Evolutionary conservation across 2,797 vertebrate genomes (phyloP).

Genomic region (Enteromius argenteus): DNA sequence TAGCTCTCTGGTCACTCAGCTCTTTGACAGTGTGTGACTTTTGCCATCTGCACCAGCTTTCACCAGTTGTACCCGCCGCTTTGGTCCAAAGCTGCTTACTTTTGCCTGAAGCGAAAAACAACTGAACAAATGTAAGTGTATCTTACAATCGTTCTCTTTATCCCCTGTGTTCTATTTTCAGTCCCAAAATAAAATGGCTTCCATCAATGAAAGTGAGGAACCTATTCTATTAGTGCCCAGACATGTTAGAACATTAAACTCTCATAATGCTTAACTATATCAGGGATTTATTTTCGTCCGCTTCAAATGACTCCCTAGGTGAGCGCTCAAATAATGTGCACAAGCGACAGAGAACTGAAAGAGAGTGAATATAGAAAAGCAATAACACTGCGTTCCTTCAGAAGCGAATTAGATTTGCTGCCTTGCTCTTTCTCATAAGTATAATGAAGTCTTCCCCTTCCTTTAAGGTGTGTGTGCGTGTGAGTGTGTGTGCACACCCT

Average conservation of each 20-base stretch:
- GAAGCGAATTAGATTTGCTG: constrained; percentile 75
- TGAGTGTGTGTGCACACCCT: background rate
- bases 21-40: constrained; percentile 15
- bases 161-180: constrained; percentile 52
- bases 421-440: constrained; percentile 73
- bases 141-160: constrained; percentile 34
- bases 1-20: constrained; percentile 14
- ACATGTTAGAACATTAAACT: constrained; percentile 76
- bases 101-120: constrained; percentile 27
- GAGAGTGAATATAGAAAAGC: constrained; percentile 69
- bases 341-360: constrained; percentile 60
- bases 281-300: constrained; percentile 72
- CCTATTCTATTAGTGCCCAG: constrained; percentile 73
- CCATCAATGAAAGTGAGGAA: constrained; percentile 68
- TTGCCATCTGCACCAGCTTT: constrained; percentile 8
- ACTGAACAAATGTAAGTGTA: constrained; percentile 49
- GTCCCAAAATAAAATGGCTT: constrained; percentile 61
- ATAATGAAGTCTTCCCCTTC: constrained; percentile 74
- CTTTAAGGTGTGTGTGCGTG: constrained; percentile 44
- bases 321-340: constrained; percentile 68
- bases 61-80: background rate
- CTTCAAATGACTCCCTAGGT: constrained; percentile 72
- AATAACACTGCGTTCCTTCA: constrained; percentile 70
- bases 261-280: constrained; percentile 73
- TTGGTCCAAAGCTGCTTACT: constrained; percentile 36